Base-by-base conservation (phyloP, 2,113 vertebrate genomes). In the Penelope pileata region DNA sequence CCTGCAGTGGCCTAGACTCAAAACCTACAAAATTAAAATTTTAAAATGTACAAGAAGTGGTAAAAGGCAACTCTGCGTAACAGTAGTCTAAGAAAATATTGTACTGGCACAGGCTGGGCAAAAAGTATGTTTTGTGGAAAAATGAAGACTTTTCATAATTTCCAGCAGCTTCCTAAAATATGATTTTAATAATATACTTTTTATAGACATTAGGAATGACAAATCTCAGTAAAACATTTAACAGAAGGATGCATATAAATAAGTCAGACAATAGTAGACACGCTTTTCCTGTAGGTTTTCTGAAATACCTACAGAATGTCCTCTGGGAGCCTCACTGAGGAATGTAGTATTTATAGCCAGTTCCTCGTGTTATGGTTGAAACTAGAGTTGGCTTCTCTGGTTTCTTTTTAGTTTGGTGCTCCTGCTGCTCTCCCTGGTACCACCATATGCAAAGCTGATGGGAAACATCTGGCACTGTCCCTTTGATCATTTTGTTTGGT, bases 401-500 rank as follows among this genome's bases (percentile, higher is more conserved):
- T 97, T 98, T 97, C 97, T 93, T 96, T 95, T 96, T 90, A 89
- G 92, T 78, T 86, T 83, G 79, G 91, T 96, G 86, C 83, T 95
- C 97, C 97, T 96, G 96, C 95, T 97, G 97, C 96, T 96, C 42
- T 97, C 88, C 22, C 94, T 87, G 96, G 84, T 96, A 83, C 87
- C 91, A 95, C 96, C 89, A 83, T 95, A 70, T 96, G 96, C 38
- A 91, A 80, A 91, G 74, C 76, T 97, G 93, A 93, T 97, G 93
- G 94, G 93, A 95, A 98, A 97, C 97, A 97, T 98, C 97, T 98
- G 97, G 96, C 63, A 32, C 77, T 45, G 67, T 91, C 93, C 75
- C 96, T 98, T 98, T 98, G 96, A 98, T 97, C 88, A 6, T 91
- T 93, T 92, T 89, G 53, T 97, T 97, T 94, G 91, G 79, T 91